Evolutionary conservation across 2,888 invertebrate species (phyloP).

Genomic region (Opisthograptis luteolata): DNA sequence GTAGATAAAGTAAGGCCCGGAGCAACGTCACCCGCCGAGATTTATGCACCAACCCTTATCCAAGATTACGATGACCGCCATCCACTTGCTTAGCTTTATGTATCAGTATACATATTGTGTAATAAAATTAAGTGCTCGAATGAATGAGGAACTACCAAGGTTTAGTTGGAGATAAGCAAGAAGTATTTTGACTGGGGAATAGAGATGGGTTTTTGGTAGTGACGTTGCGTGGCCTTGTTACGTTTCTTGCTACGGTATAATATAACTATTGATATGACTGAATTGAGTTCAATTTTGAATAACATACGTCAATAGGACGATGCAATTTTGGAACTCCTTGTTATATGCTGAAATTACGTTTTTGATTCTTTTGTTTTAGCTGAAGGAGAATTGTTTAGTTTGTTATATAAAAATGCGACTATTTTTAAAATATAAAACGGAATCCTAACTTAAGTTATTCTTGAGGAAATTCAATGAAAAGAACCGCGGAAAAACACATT

Average conservation of each 20-base stretch:
- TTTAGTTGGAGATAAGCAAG: slow-evolving; percentile 6
- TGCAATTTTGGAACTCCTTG: too few species aligned
- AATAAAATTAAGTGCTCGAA: slow-evolving; percentile 36
- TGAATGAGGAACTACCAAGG: slow-evolving; percentile 12
- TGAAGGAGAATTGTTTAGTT: too few species aligned
- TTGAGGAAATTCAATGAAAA: background rate
- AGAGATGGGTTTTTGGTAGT: background rate
- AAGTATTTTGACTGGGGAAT: background rate
- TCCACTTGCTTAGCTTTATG: slow-evolving; percentile 80
- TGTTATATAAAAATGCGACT: too few species aligned
- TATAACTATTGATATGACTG: too few species aligned
- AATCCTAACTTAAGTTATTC: too few species aligned
- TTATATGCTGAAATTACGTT: too few species aligned
- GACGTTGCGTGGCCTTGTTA: too few species aligned
- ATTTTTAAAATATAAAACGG: background rate
- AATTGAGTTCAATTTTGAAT: too few species aligned
- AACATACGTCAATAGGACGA: too few species aligned
- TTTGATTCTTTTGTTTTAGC: too few species aligned
- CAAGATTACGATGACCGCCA: slow-evolving; percentile 84
- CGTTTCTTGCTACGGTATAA: too few species aligned
- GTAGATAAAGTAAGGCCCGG: slow-evolving; percentile 82
- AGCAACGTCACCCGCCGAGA: slow-evolving; percentile 76
- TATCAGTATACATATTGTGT: slow-evolving; percentile 33
- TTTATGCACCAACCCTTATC: slow-evolving; percentile 82
- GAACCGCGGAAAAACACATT: slow-evolving; percentile 10